These are phyloP conservation scores for Timema podura DNA, from an alignment of 2,888 invertebrate species.

Conservation along the genomic window DNA sequence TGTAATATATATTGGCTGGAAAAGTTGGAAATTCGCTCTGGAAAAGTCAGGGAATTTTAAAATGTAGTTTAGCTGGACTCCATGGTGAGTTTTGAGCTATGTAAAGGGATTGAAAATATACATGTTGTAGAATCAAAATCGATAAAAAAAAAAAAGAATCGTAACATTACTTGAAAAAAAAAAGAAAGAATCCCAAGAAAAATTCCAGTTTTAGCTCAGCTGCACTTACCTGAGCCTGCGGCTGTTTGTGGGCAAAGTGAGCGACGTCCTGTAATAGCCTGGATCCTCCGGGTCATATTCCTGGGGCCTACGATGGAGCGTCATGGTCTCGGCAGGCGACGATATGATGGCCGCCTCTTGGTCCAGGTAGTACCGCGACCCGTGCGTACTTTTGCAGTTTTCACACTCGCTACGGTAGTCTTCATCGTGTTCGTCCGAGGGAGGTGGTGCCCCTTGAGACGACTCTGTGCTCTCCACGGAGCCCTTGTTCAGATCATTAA, in stretches of 20 bases:
- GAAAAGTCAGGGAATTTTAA: too few species aligned
- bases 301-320: conserved; percentile 57
- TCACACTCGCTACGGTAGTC: conserved; percentile 78
- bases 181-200: too few species aligned
- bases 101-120: too few species aligned
- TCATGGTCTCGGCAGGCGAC: conserved; percentile 62
- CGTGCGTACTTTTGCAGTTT: conserved; percentile 75
- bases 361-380: conserved; percentile 58
- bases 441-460: neutral
- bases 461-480: conserved; percentile 21
- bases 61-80: too few species aligned
- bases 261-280: conserved; percentile 57
- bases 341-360: conserved; percentile 53
- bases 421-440: conserved; percentile 55
- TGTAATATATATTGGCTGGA: too few species aligned
- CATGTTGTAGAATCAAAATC: too few species aligned
- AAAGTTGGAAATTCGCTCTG: too few species aligned
- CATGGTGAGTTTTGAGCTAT: too few species aligned
- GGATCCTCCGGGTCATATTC: conserved; percentile 48
- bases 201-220: too few species aligned
- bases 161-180: too few species aligned
- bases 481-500: conserved; percentile 39
- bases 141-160: too few species aligned
- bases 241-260: conserved; percentile 61
- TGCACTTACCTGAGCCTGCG: conserved; percentile 49